A percentile compares a stretch with the other conserved stretches of the same genome.
phyloP scores from a whole-genome alignment of 2,113 vertebrate genomes.

The Cryptoleucopteryx plumbea region DNA sequence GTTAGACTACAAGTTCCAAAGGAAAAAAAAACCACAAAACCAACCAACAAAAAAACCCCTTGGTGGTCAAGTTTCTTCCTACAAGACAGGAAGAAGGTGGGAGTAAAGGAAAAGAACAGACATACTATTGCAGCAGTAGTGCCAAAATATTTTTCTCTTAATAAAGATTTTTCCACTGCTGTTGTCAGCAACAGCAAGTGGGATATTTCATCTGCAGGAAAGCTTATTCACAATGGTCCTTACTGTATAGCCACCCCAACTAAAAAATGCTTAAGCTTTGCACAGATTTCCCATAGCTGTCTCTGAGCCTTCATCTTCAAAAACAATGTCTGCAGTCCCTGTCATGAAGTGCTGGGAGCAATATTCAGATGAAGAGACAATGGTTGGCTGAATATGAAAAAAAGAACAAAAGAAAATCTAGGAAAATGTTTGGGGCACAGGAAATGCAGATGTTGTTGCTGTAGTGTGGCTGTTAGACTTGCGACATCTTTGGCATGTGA shows the following conservation, averaged over 20 bases:
- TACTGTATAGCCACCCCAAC: neutral
- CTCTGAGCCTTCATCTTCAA: neutral
- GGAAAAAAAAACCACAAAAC: no score
- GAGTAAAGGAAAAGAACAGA: neutral
- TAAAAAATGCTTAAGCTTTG: neutral
- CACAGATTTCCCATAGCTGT: neutral
- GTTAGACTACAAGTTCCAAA: no score
- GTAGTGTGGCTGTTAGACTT: neutral
- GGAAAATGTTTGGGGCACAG: neutral
- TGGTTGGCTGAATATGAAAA: neutral
- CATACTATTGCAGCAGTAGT: neutral
- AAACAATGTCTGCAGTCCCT: neutral
- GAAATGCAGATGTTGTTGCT: neutral
- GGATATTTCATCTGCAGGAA: neutral
- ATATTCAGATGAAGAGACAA: neutral
- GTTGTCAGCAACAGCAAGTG: neutral
- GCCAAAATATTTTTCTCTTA: neutral
- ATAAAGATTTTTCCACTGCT: neutral
- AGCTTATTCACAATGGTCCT: neutral
- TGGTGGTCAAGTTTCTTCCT: neutral
- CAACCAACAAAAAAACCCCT: neutral
- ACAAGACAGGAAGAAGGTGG: neutral
- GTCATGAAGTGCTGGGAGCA: neutral
- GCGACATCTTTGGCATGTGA: neutral
- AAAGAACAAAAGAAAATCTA: neutral